Evolutionary conservation across 2,888 invertebrate genomes (phyloP).

Genomic region (Saturnia pavonia): DNA sequence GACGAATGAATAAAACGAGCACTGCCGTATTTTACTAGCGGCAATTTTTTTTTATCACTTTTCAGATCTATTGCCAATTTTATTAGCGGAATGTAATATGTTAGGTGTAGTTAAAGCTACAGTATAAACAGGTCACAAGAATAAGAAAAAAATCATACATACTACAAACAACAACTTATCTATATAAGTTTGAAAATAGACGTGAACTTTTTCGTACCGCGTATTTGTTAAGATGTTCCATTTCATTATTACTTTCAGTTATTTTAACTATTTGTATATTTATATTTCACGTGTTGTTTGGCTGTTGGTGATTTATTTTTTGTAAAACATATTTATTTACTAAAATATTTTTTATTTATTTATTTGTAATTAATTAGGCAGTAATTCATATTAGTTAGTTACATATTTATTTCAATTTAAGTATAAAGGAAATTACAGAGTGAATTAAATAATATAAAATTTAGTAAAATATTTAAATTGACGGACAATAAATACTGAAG

Average conservation of each 20-base stretch:
- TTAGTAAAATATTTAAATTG: no score
- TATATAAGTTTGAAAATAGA: not conserved
- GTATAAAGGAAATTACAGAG: no score
- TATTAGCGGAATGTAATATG: not conserved
- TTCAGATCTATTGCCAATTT: not conserved
- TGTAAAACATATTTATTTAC: not conserved
- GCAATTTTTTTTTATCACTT: not conserved
- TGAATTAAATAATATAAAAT: no score
- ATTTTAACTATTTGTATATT: not conserved
- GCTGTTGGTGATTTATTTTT: no score
- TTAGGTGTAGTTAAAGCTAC: not conserved
- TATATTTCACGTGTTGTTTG: no score
- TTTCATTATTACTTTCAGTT: not conserved
- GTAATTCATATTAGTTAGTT: no score
- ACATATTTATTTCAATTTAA: no score
- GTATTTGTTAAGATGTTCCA: not conserved
- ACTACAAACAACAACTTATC: not conserved
- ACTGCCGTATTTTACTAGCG: not conserved
- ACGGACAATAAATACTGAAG: not conserved
- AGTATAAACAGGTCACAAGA: not conserved
- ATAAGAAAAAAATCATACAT: not conserved
- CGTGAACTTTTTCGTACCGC: not conserved
- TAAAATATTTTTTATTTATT: no score
- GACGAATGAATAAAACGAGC: not conserved
- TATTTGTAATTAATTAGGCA: no score